A percentile compares a stretch with the other conserved stretches of the same genome.
These are phyloP conservation scores for Cetonia aurata DNA, from an alignment of 2,888 invertebrate species.

Conservation along the genomic window DNA sequence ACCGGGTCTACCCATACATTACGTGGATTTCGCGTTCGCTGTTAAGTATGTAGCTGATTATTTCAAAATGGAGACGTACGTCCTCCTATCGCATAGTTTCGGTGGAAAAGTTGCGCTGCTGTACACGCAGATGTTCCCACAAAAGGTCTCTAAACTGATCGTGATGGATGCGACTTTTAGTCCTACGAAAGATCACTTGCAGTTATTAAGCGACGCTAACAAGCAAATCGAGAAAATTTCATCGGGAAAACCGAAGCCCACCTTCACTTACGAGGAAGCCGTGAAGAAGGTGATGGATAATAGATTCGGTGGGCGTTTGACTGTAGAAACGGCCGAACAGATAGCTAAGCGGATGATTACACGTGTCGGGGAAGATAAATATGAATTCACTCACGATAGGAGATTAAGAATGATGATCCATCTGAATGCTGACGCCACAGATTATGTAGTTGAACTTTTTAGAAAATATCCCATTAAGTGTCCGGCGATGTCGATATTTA, in stretches of 20 bases:
- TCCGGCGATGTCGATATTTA: conserved; percentile 33
- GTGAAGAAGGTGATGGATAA: conserved; percentile 33
- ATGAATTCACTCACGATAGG: conserved; percentile 39
- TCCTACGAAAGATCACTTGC: conserved; percentile 19
- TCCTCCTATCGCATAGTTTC: conserved; percentile 62
- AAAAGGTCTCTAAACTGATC: conserved; percentile 22
- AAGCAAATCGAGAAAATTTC: conserved; percentile 26
- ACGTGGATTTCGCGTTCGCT: conserved; percentile 65
- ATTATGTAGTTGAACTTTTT: conserved; percentile 30
- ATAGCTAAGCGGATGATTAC: conserved; percentile 38
- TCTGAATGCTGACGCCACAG: conserved; percentile 7
- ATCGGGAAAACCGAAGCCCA: not conserved
- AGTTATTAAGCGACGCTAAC: conserved; percentile 22
- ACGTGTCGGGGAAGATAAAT: conserved; percentile 32
- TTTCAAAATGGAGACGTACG: conserved; percentile 59
- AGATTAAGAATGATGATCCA: conserved; percentile 29
- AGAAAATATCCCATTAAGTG: conserved; percentile 32
- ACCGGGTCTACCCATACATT: conserved; percentile 43
- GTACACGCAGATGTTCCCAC: conserved; percentile 35
- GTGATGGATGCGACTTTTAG: conserved; percentile 30
- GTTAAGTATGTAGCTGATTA: conserved; percentile 57
- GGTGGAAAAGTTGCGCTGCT: conserved; percentile 30
- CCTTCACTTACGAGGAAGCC: conserved; percentile 32
- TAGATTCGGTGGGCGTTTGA: conserved; percentile 31
- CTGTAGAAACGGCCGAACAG: conserved; percentile 35